Conservation (phyloP, 2,888 invertebrate genomes). For the Gymnocheta viridis region DNA sequence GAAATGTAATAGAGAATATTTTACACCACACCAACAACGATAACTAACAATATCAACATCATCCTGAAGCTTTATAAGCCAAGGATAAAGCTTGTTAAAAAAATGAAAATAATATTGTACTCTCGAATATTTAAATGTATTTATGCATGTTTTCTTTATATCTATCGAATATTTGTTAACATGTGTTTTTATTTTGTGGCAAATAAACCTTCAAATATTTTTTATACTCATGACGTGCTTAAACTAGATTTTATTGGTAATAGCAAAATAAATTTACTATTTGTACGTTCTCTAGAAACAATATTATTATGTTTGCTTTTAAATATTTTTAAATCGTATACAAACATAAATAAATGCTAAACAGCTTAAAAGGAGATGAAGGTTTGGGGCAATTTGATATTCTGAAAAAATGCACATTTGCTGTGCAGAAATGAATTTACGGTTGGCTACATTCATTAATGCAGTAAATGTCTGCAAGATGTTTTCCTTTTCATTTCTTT, state of each 20-base stretch:
- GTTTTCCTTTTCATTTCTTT: too few species aligned
- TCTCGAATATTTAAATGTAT: conserved; percentile 13
- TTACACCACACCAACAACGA: conserved; percentile 7
- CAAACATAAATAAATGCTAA: conserved; percentile 6
- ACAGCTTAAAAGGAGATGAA: not conserved
- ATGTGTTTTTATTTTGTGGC: conserved; percentile 34
- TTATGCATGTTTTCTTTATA: not conserved
- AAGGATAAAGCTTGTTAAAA: conserved; percentile 17
- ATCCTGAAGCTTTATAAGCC: conserved; percentile 14
- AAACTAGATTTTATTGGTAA: conserved; percentile 35
- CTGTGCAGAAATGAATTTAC: too few species aligned
- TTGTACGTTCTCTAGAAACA: not conserved
- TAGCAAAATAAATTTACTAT: conserved; percentile 26
- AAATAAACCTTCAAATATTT: conserved; percentile 2
- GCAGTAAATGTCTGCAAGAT: too few species aligned
- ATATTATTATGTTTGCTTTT: not conserved
- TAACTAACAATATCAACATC: conserved; percentile 10
- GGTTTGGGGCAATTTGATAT: too few species aligned
- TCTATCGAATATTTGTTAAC: conserved; percentile 32
- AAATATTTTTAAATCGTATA: not conserved
- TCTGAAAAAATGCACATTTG: too few species aligned
- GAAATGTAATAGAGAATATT: conserved; percentile 29
- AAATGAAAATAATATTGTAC: not conserved
- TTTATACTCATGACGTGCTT: conserved; percentile 32
- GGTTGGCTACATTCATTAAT: too few species aligned